These are phyloP conservation scores for Drosophila biarmipes DNA, from an alignment of 1,140 invertebrate species.

Conservation along the genomic window DNA sequence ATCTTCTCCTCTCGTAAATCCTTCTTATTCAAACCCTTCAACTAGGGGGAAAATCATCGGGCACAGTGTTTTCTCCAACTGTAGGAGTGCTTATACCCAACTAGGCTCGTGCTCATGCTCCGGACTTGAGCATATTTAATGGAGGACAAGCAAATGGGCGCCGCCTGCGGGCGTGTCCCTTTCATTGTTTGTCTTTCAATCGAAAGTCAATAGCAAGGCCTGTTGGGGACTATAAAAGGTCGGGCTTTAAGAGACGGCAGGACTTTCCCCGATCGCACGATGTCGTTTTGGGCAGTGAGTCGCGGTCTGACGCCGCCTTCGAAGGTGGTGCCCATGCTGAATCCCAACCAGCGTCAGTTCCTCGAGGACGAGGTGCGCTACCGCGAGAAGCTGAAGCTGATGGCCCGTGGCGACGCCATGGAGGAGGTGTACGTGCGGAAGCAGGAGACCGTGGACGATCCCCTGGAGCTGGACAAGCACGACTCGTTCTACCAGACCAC, in stretches of 20 bases:
- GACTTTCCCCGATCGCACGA: slow-evolving; percentile 29
- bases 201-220: slow-evolving; percentile 79
- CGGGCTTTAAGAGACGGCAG: not conserved
- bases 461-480: slow-evolving; percentile 85
- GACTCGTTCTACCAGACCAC: slow-evolving; percentile 89
- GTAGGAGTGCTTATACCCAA: not conserved
- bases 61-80: slow-evolving; percentile 2
- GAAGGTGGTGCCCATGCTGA: slow-evolving; percentile 76
- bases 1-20: too few relatives aligned
- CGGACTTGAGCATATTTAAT: slow-evolving; percentile 67
- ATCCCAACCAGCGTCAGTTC: slow-evolving; percentile 82
- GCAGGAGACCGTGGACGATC: slow-evolving; percentile 77
- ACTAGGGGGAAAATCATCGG: too few relatives aligned
- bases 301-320: slow-evolving; percentile 68
- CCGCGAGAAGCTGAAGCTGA: slow-evolving; percentile 72
- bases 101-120: slow-evolving; percentile 24
- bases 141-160: slow-evolving; percentile 57
- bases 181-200: slow-evolving; percentile 78
- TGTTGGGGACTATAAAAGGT: slow-evolving; percentile 32
- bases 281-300: slow-evolving; percentile 80
- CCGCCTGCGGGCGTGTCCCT: slow-evolving; percentile 52
- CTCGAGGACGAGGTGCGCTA: slow-evolving; percentile 82
- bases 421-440: slow-evolving; percentile 74
- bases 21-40: too few relatives aligned
- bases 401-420: slow-evolving; percentile 57